Base-by-base conservation (phyloP, 2,113 vertebrate species). In the Sturnus vulgaris region DNA sequence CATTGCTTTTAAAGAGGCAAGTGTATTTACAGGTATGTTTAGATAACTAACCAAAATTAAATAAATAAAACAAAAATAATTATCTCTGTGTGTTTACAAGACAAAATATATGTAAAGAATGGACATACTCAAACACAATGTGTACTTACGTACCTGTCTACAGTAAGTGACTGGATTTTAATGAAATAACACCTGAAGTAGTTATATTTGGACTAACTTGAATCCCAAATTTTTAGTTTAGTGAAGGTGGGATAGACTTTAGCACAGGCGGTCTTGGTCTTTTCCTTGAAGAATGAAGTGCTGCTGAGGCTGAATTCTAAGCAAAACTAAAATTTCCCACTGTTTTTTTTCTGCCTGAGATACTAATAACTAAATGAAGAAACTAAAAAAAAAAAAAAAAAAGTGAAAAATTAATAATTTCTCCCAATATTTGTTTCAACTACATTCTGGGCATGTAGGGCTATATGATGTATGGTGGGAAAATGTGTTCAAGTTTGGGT, bases 241-340 rank as follows among this genome's bases (percentile, higher is more conserved):
- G 11, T 27, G 22, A 64, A 49, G 49, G 7, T 14, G 52, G 16
- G 4, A 55, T 40, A 28, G 23, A 46, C 15, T 14, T 21, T 22
- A 61, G 4, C 12, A 47, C 1, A 39, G 47, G 5, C 1, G 1
- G 2, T 19, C 64, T 57, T 44, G 12, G 7, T 52, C 4, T 55
- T 78, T 57, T 59, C 53, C 14, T 19, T 50, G 16, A 88, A 50
- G 17, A 73, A 40, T 42, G 33, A 42, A 1, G 0, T 21, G 20
- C 15, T 84, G 15, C 10, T 70, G 35, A 64, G 25, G 13, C 15
- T 80, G 44, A 12, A 30, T 55, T 71, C 30, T 61, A 20, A 61
- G 24, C 10, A 47, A 23, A 80, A 87, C 1, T 2, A 30, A 76
- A 56, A 42, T 52, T 66, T 6, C 4, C 7, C 10, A 25, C 12